Conservation (phyloP, 2,113 vertebrate species). For the Rhabdornis inornatus region DNA sequence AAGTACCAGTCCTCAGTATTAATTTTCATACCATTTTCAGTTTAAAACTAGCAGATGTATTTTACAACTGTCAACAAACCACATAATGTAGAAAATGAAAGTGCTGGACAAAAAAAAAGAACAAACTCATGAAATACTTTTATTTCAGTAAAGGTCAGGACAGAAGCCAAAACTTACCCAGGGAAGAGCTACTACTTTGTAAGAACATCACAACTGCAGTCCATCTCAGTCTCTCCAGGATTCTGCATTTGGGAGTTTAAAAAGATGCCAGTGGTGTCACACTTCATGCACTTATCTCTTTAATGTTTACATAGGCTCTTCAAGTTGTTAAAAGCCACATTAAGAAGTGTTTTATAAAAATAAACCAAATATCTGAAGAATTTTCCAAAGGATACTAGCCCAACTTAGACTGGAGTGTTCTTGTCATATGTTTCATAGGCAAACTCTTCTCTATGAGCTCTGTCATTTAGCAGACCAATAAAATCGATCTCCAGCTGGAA, state of each 20-base stretch:
- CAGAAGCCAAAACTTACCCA: background rate
- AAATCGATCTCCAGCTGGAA: constrained; percentile 95
- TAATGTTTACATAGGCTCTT: background rate
- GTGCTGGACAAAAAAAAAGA: background rate
- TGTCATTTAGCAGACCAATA: constrained; percentile 83
- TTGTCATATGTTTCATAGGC: constrained; percentile 87
- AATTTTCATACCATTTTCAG: background rate
- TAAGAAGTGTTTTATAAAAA: background rate
- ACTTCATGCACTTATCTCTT: background rate
- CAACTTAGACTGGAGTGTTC: constrained; percentile 47
- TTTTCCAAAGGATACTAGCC: background rate
- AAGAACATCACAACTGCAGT: background rate
- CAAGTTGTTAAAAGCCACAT: background rate
- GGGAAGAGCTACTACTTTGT: background rate
- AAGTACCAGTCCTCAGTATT: background rate
- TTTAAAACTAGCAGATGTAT: background rate
- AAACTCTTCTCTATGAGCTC: constrained; percentile 87
- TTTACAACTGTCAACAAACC: background rate
- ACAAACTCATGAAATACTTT: background rate
- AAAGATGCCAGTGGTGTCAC: background rate
- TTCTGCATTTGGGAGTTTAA: background rate
- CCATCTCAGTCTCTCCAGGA: background rate
- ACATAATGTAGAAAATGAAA: background rate
- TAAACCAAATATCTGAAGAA: background rate
- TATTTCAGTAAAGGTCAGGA: background rate